Conservation (phyloP, 35 echinoderm and acorn worm genomes). For the Antedon bifida region DNA sequence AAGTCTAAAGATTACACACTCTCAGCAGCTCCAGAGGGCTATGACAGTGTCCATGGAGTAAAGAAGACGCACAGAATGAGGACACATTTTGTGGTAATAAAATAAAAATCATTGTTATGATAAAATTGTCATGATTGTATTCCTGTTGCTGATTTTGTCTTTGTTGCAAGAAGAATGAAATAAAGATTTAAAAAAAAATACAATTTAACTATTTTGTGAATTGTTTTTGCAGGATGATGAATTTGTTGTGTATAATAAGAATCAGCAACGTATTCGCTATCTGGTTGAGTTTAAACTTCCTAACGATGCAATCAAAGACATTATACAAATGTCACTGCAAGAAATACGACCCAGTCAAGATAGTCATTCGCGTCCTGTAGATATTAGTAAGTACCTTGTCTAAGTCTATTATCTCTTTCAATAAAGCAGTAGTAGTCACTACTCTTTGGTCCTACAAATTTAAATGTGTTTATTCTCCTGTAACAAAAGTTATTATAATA, state of each 20-base stretch:
- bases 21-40: conserved; percentile 32
- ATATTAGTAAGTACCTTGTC: neutral
- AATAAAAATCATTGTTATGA: no score
- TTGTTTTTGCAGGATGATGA: conserved; percentile 57
- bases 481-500: no score
- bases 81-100: conserved; percentile 38
- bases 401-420: neutral
- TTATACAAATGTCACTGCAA: neutral
- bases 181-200: no score
- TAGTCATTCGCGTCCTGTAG: neutral
- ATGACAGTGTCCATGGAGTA: conserved; percentile 56
- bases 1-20: conserved; percentile 26
- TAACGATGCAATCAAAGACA: conserved; percentile 23
- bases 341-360: neutral
- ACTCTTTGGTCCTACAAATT: no score
- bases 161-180: no score
- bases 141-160: no score
- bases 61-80: conserved; percentile 11
- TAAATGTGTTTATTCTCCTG: no score
- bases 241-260: conserved; percentile 56
- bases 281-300: conserved; percentile 53
- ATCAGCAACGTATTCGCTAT: conserved; percentile 72
- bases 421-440: no score
- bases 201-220: no score
- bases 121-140: no score